Percentiles rank a stretch among this genome's conserved stretches.
These are phyloP conservation scores for Drosophila sp. DNA, from an alignment of 1,140 invertebrate genomes.

Conservation along the genomic window DNA sequence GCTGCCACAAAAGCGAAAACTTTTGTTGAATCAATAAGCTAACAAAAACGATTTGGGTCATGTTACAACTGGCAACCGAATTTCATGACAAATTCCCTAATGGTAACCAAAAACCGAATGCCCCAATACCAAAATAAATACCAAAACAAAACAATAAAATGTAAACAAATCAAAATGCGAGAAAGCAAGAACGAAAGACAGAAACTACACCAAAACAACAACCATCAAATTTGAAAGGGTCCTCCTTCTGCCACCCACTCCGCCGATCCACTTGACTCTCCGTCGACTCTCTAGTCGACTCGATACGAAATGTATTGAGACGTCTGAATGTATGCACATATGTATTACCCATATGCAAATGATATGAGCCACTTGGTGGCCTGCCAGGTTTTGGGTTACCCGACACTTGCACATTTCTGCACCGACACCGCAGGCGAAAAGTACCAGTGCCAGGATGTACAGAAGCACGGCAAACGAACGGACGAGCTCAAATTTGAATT, in stretches of 20 bases:
- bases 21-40: constrained; percentile 83
- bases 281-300: neutral
- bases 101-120: constrained; percentile 62
- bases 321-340: constrained; percentile 43
- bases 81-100: constrained; percentile 82
- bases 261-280: too few species aligned
- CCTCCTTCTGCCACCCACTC: neutral
- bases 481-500: neutral
- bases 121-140: constrained; percentile 27
- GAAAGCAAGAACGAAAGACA: neutral
- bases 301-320: constrained; percentile 57
- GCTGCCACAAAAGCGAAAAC: constrained; percentile 37
- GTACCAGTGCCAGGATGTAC: constrained; percentile 53
- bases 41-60: constrained; percentile 79
- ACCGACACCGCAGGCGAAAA: constrained; percentile 74
- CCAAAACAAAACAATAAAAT: constrained; percentile 81
- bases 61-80: constrained; percentile 70
- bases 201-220: constrained; percentile 41
- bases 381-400: constrained; percentile 70
- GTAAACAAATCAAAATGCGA: constrained; percentile 64
- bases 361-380: constrained; percentile 57
- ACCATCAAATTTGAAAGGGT: constrained; percentile 78
- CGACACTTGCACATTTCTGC: constrained; percentile 80
- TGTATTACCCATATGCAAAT: constrained; percentile 72
- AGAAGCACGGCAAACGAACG: constrained; percentile 18